These are phyloP conservation scores for Pipistrellus pygmaeus DNA, from an alignment of 2,797 vertebrate species.

Conservation along the genomic window DNA sequence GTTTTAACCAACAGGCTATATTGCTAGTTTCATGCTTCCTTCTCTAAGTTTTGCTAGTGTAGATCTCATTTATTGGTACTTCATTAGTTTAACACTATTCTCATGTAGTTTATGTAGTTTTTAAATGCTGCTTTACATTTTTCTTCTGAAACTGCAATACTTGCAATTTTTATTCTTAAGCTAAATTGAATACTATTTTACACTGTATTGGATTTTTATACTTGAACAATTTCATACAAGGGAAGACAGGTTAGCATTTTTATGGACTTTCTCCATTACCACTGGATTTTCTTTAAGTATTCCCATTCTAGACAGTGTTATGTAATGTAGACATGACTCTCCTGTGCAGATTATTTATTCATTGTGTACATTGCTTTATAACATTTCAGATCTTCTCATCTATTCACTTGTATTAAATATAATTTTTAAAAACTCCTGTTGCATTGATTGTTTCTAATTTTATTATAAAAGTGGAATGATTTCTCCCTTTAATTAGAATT, in stretches of 20 bases:
- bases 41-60: conserved; percentile 89
- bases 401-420: conserved; percentile 95
- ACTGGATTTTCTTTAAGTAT: conserved; percentile 97
- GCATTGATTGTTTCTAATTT: conserved; percentile 82
- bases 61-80: conserved; percentile 85
- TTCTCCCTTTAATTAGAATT: conserved; percentile 52
- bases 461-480: conserved; percentile 58
- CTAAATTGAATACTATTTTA: conserved; percentile 98
- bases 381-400: conserved; percentile 94
- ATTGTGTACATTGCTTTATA: conserved; percentile 91
- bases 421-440: conserved; percentile 88
- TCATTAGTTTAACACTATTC: conserved; percentile 80
- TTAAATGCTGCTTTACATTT: conserved; percentile 97
- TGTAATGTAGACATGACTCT: conserved; percentile 94
- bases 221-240: conserved; percentile 99
- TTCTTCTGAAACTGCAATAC: conserved; percentile 95
- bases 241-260: conserved; percentile 97
- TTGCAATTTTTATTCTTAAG: conserved; percentile 97
- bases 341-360: conserved; percentile 95
- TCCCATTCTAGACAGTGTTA: conserved; percentile 92
- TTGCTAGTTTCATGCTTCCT: conserved; percentile 91
- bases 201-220: conserved; percentile 99
- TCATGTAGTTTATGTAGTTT: conserved; percentile 85
- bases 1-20: conserved; percentile 87
- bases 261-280: conserved; percentile 95